Evolutionary conservation across 1,140 invertebrate genomes (phyloP).

Genomic region (Plodia interpunctella): DNA sequence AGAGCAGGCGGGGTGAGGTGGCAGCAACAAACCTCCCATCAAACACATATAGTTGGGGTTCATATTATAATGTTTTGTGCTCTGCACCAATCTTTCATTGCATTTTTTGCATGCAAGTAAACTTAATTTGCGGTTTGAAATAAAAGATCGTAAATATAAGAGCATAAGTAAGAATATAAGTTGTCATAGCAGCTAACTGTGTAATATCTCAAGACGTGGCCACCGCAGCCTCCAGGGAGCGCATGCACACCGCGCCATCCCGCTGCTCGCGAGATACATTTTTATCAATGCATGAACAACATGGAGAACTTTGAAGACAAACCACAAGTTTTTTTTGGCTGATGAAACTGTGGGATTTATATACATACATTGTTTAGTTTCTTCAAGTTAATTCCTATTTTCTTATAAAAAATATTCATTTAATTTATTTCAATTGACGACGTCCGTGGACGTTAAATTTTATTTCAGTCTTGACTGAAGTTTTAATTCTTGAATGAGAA

Average conservation of each 20-base stretch:
- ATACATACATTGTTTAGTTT: too few species aligned
- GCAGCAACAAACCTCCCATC: constrained; percentile 65
- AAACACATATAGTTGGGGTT: constrained; percentile 3
- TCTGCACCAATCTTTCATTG: too few species aligned
- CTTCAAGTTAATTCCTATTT: too few species aligned
- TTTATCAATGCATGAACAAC: constrained; percentile 43
- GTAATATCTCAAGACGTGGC: constrained; percentile 41
- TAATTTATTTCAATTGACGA: too few species aligned
- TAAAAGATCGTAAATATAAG: too few species aligned
- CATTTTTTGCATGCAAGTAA: too few species aligned
- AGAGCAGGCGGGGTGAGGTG: constrained; percentile 52
- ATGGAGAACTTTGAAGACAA: constrained; percentile 6
- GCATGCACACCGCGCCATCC: constrained; percentile 14
- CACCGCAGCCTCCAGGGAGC: constrained; percentile 20
- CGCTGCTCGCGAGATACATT: constrained; percentile 18
- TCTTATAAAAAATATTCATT: too few species aligned
- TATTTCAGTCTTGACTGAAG: too few species aligned
- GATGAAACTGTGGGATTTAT: background rate
- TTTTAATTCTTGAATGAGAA: too few species aligned
- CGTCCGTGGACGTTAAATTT: too few species aligned
- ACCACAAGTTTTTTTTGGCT: background rate
- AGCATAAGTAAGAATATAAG: constrained; percentile 11
- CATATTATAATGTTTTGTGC: too few species aligned
- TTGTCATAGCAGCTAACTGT: constrained; percentile 30
- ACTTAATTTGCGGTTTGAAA: constrained; percentile 5